Base-by-base conservation (phyloP, 2,797 vertebrate species). In the Syngnathus acus region DNA sequence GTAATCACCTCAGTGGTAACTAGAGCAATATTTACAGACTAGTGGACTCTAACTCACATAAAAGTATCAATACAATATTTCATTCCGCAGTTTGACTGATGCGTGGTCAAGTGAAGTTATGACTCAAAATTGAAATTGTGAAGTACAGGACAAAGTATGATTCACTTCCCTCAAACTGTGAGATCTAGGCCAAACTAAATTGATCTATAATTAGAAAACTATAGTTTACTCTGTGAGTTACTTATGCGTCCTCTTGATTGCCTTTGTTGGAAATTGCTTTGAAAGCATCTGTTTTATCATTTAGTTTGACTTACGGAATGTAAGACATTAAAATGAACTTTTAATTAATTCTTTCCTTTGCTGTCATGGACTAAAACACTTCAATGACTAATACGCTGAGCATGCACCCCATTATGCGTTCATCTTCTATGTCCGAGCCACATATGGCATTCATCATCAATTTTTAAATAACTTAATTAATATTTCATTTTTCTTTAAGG, bases 401-500 rank as follows among this genome's bases (percentile, higher is more conserved):
- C 78, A 47, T 62, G 85, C 86, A 83, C 69, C 77, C 77, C 80
- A 82, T 87, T 85, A 87, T 77, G 67, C 62, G 82, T 87, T 89
- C 85, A 79, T 89, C 82, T 79, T 78, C 76, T 72, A 78, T 82
- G 76, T 75, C 72, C 80, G 85, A 84, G 83, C 78, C 76, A 72
- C 82, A 84, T 83, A 76, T 73, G 75, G 81, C 76, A 84, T 88
- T 89, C 84, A 91, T 91, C 86, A 83, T 84, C 72, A 86, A 88
- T 87, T 89, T 90, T 90, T 86, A 90, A 90, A 82, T 60, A 77
- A 82, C 74, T 80, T 87, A 84, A 89, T 90, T 86, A 88, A 89
- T 89, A 87, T 89, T 90, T 86, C 71, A 89, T 84, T 82, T 86
- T 86, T 88, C 82, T 80, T 88, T 72, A 89, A 82, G 66, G 77